Percentiles rank a stretch among this genome's conserved stretches.
Conservation (phyloP, 1,140 invertebrate species). For the Dendrolimus kikuchii region DNA sequence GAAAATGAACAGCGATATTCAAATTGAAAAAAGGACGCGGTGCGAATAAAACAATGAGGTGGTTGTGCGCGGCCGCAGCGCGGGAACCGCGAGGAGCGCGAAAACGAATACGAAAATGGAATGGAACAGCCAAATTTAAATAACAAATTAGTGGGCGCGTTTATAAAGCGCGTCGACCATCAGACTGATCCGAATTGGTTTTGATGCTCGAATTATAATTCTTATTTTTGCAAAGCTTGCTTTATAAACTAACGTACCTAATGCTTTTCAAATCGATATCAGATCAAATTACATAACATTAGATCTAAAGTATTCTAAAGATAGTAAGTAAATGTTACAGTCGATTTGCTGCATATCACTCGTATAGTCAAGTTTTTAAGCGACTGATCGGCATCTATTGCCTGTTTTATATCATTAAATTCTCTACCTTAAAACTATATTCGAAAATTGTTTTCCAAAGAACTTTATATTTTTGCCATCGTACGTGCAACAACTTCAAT, state of each 20-base stretch:
- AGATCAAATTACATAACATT: no score
- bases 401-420: no score
- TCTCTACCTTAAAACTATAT: no score
- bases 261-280: background rate
- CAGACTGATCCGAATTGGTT: constrained; percentile 38
- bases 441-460: no score
- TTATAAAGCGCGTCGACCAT: constrained; percentile 49
- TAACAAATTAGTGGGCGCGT: constrained; percentile 62
- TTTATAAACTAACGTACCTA: constrained; percentile 5
- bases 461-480: no score
- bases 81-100: constrained; percentile 20
- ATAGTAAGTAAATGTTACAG: no score
- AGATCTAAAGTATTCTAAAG: no score
- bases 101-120: constrained; percentile 55
- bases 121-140: constrained; percentile 60
- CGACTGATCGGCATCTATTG: no score
- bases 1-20: constrained; percentile 67
- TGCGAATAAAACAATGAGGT: constrained; percentile 58
- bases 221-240: constrained; percentile 8
- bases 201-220: constrained; percentile 26
- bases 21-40: constrained; percentile 67
- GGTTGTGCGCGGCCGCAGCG: constrained; percentile 22
- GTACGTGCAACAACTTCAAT: no score
- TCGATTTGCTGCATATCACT: no score
- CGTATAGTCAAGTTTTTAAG: no score